These are phyloP conservation scores for Larimichthys polyactis DNA, from an alignment of 2,113 vertebrate genomes.

Conservation along the genomic window DNA sequence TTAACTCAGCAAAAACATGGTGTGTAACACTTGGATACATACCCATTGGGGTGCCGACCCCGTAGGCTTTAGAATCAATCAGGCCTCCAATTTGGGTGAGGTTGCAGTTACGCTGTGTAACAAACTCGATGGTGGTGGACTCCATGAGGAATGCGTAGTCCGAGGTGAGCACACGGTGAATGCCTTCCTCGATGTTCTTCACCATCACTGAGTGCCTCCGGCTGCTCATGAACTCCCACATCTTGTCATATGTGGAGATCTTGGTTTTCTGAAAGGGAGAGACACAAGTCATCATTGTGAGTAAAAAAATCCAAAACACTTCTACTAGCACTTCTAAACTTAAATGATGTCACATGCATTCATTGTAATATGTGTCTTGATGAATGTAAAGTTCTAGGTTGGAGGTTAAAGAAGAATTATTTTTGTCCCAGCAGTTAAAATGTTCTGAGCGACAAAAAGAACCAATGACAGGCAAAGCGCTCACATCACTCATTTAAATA, in stretches of 20 bases:
- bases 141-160: constrained; percentile 99
- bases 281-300: constrained; percentile 16
- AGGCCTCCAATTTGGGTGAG: constrained; percentile 98
- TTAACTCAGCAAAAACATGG: not conserved
- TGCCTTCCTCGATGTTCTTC: constrained; percentile 96
- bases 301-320: not conserved
- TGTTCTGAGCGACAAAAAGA: not conserved
- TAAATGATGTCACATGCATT: not conserved
- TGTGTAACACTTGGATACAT: constrained; percentile 73
- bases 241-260: constrained; percentile 99
- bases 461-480: constrained; percentile 8
- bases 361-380: not conserved
- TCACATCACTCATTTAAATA: constrained; percentile 35
- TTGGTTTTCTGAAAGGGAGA: constrained; percentile 93
- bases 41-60: constrained; percentile 98
- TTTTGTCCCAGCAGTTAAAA: not conserved
- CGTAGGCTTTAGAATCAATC: constrained; percentile 97
- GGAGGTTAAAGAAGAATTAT: constrained; percentile 16
- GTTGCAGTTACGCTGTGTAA: constrained; percentile 97
- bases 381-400: constrained; percentile 13
- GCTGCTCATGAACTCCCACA: constrained; percentile 99
- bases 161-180: constrained; percentile 95
- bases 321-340: not conserved
- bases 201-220: constrained; percentile 96
- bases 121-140: constrained; percentile 97